Percentiles rank a stretch among this genome's conserved stretches.
Evolutionary conservation across 2,797 vertebrate species (phyloP).

Genomic region (Craterocephalus amniculus): DNA sequence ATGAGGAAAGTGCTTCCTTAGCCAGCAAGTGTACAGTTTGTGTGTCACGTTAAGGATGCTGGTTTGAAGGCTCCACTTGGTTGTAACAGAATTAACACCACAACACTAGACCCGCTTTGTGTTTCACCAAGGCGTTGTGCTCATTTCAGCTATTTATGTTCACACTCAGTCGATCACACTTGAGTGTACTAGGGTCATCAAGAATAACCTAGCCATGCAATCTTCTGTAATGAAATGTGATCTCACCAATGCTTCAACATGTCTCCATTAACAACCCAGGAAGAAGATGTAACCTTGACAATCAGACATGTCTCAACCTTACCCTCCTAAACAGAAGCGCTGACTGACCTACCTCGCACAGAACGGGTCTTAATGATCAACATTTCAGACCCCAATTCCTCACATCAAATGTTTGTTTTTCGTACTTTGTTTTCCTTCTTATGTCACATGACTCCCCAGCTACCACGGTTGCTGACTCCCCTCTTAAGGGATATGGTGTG

Average conservation of each 20-base stretch:
- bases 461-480: constrained; percentile 11
- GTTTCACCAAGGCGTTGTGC: constrained; percentile 28
- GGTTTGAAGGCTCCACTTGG: constrained; percentile 20
- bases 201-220: neutral
- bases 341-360: constrained; percentile 55
- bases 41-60: constrained; percentile 13
- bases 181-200: neutral
- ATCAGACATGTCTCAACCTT: constrained; percentile 13
- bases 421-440: neutral
- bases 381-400: constrained; percentile 13
- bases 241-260: constrained; percentile 5
- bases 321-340: constrained; percentile 17
- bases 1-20: neutral
- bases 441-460: neutral
- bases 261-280: constrained; percentile 8
- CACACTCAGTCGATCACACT: constrained; percentile 18
- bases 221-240: neutral
- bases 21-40: neutral
- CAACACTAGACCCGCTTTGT: constrained; percentile 9
- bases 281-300: constrained; percentile 1
- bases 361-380: constrained; percentile 14
- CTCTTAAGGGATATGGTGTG: neutral
- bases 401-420: neutral
- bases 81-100: constrained; percentile 24
- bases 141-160: constrained; percentile 21